phyloP scores from a whole-genome alignment of 92 coral and sea anemone genomes.

The Heliopora coerulea region DNA sequence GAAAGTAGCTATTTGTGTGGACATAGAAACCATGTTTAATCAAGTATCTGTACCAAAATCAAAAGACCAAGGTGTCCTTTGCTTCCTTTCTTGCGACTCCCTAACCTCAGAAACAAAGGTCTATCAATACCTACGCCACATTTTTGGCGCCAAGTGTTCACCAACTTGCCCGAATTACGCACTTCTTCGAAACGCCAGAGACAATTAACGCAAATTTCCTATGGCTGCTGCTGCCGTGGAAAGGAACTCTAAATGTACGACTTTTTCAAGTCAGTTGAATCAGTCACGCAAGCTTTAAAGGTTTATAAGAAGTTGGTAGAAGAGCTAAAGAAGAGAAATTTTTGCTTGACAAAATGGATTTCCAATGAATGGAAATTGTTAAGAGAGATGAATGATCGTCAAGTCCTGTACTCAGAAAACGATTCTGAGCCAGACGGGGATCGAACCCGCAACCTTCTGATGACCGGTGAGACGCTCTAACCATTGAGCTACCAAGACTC shows the following conservation, averaged over 20 bases:
- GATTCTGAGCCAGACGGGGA: no score
- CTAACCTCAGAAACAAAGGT: slow-evolving; percentile 26
- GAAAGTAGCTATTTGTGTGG: slow-evolving; percentile 14
- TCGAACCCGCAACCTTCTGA: no score
- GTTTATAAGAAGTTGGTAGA: slow-evolving; percentile 19
- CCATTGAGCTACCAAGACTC: no score
- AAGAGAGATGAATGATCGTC: no score
- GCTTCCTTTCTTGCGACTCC: slow-evolving; percentile 54
- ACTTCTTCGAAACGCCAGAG: slow-evolving; percentile 36
- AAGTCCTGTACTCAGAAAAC: no score
- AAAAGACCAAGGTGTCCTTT: slow-evolving; percentile 45
- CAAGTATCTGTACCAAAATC: slow-evolving; percentile 50
- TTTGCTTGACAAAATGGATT: no score
- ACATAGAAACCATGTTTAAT: slow-evolving; percentile 38
- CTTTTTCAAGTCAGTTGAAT: slow-evolving; percentile 24
- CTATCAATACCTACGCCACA: slow-evolving; percentile 41
- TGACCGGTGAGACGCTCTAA: no score
- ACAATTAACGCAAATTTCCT: slow-evolving; percentile 36
- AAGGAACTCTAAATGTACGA: slow-evolving; percentile 37
- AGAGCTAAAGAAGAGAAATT: no score
- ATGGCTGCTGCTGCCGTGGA: slow-evolving; percentile 34
- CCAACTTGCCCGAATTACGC: slow-evolving; percentile 55
- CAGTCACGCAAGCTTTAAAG: slow-evolving; percentile 14
- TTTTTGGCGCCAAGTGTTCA: slow-evolving; percentile 48
- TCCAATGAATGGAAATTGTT: no score